A percentile compares a stretch with the other conserved stretches of the same genome.
Evolutionary conservation across 2,797 vertebrate species (phyloP).

Genomic region (Acomys russatus): DNA sequence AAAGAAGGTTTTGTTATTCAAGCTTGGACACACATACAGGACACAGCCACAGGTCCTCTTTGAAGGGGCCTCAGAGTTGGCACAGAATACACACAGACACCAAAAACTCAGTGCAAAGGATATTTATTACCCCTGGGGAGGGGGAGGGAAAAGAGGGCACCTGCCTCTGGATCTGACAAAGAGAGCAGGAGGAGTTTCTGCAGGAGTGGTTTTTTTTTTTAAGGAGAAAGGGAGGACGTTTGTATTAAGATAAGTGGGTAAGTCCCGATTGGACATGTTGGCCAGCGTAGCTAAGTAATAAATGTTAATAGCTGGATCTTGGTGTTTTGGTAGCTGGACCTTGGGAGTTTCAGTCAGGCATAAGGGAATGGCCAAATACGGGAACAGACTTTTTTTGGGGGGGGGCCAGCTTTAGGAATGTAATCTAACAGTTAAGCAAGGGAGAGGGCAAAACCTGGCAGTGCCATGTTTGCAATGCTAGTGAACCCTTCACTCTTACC

Average conservation of each 20-base stretch:
- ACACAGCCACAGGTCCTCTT: background rate
- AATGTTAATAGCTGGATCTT: background rate
- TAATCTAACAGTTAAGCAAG: background rate
- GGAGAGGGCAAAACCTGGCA: background rate
- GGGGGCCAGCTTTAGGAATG: background rate
- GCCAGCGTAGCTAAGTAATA: background rate
- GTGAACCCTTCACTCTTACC: background rate
- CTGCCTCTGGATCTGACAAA: background rate
- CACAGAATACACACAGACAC: background rate
- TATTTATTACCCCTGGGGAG: background rate
- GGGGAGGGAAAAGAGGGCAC: background rate
- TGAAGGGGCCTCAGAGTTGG: background rate
- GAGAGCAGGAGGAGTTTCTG: background rate
- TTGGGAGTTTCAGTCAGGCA: background rate
- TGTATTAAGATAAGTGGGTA: background rate
- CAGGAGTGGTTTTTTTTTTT: background rate
- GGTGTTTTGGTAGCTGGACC: background rate
- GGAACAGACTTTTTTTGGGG: background rate
- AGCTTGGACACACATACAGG: no score
- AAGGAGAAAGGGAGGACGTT: background rate
- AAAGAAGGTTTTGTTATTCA: background rate
- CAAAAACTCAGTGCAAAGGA: background rate
- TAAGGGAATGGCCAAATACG: background rate
- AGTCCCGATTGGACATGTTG: background rate
- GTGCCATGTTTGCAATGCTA: background rate